Base-by-base conservation (phyloP, 2,797 vertebrate species). In the Geotrypetes seraphini region DNA sequence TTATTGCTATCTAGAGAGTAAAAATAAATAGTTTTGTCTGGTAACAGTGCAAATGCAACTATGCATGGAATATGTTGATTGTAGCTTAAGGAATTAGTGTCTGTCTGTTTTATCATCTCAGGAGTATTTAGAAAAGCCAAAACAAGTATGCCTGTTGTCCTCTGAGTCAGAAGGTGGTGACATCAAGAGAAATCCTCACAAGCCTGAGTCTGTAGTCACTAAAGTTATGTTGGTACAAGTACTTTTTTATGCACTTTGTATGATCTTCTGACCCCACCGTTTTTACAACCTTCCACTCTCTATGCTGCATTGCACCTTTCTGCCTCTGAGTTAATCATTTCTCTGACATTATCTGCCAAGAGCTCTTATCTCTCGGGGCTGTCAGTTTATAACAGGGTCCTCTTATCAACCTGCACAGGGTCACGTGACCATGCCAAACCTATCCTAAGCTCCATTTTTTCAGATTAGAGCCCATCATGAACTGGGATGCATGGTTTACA, bases 311-410 rank as follows among this genome's bases (percentile, higher is more conserved):
- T 66, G 69, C 68, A 63, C 58, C 66, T 75, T 79, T 75, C 71
- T 59, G 57, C 58, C 63, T 36, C 50, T 12, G 56, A 68, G 94
- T 98, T 97, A 98, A 97, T 96, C 75, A 98, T 97, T 97, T 71
- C 75, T 83, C 62, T 50, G 53, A 50, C 76, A 72, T 77, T 91
- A 90, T 93, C 89, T 83, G 78, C 75, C 78, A 81, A 67, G 79
- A 79, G 64, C 64, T 76, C 90, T 97, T 98, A 97, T 98, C 94
- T 90, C 69, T 65, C 69, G 57, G n/a, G 74, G 83, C 87, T 92
- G 89, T 91, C 88, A 90, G 83, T 97, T 95, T 97, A 96, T 89
- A 92, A 92, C 90, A 82, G 79, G 75, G 83, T 66, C 77, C 67
- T 64, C 76, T 84, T 84, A 87, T 90, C 84, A 77, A 61, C 55